phyloP scores from a whole-genome alignment of 2,797 vertebrate species.

The Hyperoplus immaculatus region DNA sequence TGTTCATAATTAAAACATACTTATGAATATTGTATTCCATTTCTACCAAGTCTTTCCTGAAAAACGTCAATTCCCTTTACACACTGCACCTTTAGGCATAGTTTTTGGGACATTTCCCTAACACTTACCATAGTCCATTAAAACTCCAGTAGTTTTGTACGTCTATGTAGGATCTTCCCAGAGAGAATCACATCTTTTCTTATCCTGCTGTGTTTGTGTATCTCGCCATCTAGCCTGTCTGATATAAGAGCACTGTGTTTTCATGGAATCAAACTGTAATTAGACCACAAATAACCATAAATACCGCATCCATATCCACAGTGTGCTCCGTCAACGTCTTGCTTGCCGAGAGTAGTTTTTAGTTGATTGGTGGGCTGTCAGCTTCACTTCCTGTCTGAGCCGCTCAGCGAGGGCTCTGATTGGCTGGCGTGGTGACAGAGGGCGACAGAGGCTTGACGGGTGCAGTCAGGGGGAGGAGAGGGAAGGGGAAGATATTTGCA shows the following conservation, averaged over 20 bases:
- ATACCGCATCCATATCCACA: conserved; percentile 64
- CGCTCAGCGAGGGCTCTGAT: conserved; percentile 53
- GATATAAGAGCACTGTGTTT: conserved; percentile 53
- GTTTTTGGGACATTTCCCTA: no score
- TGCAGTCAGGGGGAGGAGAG: conserved; percentile 66
- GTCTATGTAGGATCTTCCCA: background rate
- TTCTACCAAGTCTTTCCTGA: no score
- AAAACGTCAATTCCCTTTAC: no score
- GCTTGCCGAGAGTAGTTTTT: conserved; percentile 71
- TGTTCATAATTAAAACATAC: no score
- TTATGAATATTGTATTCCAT: no score
- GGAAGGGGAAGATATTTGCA: conserved; percentile 61
- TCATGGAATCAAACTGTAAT: conserved; percentile 68
- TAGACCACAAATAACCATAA: conserved; percentile 73
- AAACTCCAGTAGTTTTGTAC: background rate
- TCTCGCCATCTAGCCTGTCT: conserved; percentile 39
- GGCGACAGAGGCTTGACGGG: conserved; percentile 69
- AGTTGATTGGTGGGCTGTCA: conserved; percentile 80
- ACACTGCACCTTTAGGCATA: no score
- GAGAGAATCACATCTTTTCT: background rate
- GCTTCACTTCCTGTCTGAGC: conserved; percentile 69
- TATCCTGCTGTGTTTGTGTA: conserved; percentile 1
- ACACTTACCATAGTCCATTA: no score
- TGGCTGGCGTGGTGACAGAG: conserved; percentile 73
- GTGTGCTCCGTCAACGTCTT: conserved; percentile 53